Percentiles rank a stretch among this genome's conserved stretches.
Evolutionary conservation across 2,888 invertebrate species (phyloP).

Genomic region (Synanthedon tipuliformis): DNA sequence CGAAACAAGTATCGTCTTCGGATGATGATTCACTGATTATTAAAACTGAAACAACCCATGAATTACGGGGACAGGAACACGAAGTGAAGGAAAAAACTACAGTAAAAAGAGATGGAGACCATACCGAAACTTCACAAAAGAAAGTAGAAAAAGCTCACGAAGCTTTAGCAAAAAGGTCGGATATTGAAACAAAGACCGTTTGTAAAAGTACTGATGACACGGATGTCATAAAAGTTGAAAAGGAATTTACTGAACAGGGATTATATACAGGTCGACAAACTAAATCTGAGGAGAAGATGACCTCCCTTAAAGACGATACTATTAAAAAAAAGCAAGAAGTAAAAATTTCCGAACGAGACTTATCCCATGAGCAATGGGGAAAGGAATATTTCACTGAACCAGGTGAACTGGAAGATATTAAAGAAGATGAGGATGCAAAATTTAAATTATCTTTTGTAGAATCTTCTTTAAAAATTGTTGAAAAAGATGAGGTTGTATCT

Average conservation of each 20-base stretch:
- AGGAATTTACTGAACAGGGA: conserved; percentile 59
- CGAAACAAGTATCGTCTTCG: conserved; percentile 60
- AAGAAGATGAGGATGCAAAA: conserved; percentile 52
- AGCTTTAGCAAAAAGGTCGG: conserved; percentile 57
- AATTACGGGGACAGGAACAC: conserved; percentile 60
- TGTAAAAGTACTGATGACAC: conserved; percentile 53
- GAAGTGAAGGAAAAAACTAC: conserved; percentile 61
- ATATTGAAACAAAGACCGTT: conserved; percentile 58
- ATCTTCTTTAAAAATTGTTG: conserved; percentile 51
- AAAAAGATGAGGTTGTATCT: conserved; percentile 58
- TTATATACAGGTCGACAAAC: conserved; percentile 56
- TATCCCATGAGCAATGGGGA: conserved; percentile 66
- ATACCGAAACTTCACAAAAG: conserved; percentile 63
- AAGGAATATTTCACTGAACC: conserved; percentile 67
- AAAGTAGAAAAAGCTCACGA: conserved; percentile 66
- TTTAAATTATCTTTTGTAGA: conserved; percentile 54
- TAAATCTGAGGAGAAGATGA: conserved; percentile 63
- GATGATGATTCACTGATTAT: conserved; percentile 61
- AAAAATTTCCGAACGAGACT: conserved; percentile 63
- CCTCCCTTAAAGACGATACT: conserved; percentile 60
- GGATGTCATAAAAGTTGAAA: conserved; percentile 49
- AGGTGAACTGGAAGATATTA: conserved; percentile 54
- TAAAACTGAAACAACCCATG: conserved; percentile 59
- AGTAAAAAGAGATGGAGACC: conserved; percentile 52
- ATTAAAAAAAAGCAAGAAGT: conserved; percentile 60